phyloP scores from a whole-genome alignment of 1,140 invertebrate genomes.

The Anagrus nilaparvatae region DNA sequence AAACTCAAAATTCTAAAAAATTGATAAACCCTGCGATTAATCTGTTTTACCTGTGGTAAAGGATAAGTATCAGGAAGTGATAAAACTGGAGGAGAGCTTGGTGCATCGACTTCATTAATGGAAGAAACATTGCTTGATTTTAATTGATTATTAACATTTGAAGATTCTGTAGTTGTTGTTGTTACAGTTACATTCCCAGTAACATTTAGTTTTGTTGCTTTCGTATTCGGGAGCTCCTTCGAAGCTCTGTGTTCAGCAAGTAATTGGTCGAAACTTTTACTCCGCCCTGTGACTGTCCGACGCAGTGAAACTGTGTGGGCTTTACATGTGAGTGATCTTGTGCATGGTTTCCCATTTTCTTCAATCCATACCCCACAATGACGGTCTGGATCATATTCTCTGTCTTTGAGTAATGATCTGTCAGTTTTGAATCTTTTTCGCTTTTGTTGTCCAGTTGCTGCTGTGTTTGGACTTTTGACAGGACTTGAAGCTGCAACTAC shows the following conservation, averaged over 20 bases:
- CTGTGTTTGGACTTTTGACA: constrained; percentile 30
- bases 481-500: constrained; percentile 18
- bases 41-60: constrained; percentile 41
- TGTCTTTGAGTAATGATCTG: constrained; percentile 51
- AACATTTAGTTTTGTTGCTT: constrained; percentile 24
- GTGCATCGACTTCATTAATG: constrained; percentile 26
- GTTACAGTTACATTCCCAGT: constrained; percentile 25
- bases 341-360: constrained; percentile 63
- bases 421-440: constrained; percentile 46
- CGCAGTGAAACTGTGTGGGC: constrained; percentile 67
- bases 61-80: constrained; percentile 40
- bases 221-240: constrained; percentile 41
- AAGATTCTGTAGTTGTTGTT: constrained; percentile 17
- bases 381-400: constrained; percentile 70
- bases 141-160: too few relatives aligned
- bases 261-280: constrained; percentile 69
- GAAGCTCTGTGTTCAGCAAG: constrained; percentile 65
- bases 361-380: constrained; percentile 68
- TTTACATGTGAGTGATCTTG: constrained; percentile 73
- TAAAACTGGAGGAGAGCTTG: constrained; percentile 37
- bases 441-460: constrained; percentile 33
- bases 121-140: too few relatives aligned
- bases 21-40: not conserved
- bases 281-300: constrained; percentile 60
- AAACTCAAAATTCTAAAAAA: not conserved